phyloP scores from a whole-genome alignment of 2,113 vertebrate species.

The Nesoenas mayeri region DNA sequence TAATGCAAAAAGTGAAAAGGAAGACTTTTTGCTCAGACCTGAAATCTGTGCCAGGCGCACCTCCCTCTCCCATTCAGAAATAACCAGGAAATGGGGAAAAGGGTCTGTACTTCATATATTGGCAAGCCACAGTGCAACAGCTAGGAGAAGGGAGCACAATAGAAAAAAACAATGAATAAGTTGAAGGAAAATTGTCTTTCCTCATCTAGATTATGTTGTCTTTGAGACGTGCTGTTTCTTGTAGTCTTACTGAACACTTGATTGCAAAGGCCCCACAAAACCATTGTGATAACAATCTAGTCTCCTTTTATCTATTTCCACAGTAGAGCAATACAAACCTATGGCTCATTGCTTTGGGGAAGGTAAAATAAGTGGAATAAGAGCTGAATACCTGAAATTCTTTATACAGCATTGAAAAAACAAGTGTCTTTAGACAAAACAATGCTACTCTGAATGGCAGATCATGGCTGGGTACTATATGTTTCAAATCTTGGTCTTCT shows the following conservation, averaged over 20 bases:
- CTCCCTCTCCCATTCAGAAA: background rate
- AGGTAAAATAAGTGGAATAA: background rate
- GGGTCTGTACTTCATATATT: background rate
- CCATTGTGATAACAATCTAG: background rate
- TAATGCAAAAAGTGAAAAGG: background rate
- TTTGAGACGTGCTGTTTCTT: background rate
- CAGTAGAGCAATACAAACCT: background rate
- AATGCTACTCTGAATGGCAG: background rate
- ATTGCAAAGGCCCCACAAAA: background rate
- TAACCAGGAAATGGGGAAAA: background rate
- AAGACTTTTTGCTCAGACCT: background rate
- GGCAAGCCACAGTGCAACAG: background rate
- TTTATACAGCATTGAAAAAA: background rate
- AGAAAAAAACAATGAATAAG: background rate
- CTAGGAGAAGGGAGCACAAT: background rate
- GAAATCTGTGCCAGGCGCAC: background rate
- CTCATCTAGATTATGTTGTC: background rate
- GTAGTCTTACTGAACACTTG: background rate
- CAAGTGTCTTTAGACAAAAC: background rate
- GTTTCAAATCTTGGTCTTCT: background rate
- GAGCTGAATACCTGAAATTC: background rate
- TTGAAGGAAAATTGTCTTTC: background rate
- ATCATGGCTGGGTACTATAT: background rate
- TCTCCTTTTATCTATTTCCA: background rate
- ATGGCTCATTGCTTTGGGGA: background rate